A percentile compares a stretch with the other conserved stretches of the same genome.
phyloP scores from a whole-genome alignment of 2,888 invertebrate genomes.

The Uropetala carovei region DNA sequence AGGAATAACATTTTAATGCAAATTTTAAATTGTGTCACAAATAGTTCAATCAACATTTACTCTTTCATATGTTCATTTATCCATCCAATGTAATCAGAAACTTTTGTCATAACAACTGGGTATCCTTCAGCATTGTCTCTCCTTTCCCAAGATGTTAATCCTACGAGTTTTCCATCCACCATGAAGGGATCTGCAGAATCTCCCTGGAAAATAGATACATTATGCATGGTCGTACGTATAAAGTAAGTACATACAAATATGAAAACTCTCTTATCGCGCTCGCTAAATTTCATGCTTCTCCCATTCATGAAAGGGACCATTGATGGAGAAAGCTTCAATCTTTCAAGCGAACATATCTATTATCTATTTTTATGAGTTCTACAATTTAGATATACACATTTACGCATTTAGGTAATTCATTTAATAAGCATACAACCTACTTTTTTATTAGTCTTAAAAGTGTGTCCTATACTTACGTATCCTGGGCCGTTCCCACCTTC shows the following conservation, averaged over 20 bases:
- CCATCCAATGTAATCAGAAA: slow-evolving; percentile 74
- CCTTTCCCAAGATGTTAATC: slow-evolving; percentile 16
- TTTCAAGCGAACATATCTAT: too few relatives aligned
- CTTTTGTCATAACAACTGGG: slow-evolving; percentile 75
- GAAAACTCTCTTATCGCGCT: too few relatives aligned
- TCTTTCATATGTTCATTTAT: slow-evolving; percentile 69
- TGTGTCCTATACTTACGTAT: background rate
- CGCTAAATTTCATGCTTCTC: too few relatives aligned
- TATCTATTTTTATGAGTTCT: too few relatives aligned
- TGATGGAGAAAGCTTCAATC: too few relatives aligned
- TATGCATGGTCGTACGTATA: background rate
- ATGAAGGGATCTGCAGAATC: background rate
- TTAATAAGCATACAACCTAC: background rate
- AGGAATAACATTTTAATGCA: too few relatives aligned
- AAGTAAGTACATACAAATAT: too few relatives aligned
- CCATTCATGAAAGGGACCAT: too few relatives aligned
- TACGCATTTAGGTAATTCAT: too few relatives aligned
- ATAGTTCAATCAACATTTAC: background rate
- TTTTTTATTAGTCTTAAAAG: background rate
- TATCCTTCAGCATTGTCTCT: slow-evolving; percentile 69
- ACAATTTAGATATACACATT: too few relatives aligned
- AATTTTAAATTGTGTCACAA: too few relatives aligned
- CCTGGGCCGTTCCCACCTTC: background rate
- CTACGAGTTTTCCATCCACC: slow-evolving; percentile 1
- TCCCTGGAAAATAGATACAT: background rate